Base-by-base conservation (phyloP, 2,797 vertebrate genomes). In the Cryptoprocta ferox region DNA sequence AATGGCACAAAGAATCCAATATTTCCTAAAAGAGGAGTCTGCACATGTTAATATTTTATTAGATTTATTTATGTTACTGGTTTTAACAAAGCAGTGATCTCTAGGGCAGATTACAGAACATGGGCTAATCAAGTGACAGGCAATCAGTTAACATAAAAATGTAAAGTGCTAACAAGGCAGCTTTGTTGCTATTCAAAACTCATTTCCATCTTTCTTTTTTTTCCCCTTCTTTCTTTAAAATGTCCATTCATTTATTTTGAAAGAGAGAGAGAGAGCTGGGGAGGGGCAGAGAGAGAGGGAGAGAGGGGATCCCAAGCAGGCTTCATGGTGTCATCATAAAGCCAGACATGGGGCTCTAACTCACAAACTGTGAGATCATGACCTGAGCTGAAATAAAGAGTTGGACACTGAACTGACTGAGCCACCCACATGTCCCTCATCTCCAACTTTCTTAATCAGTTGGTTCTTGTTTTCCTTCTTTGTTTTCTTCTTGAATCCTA, bases 391-490 rank as follows among this genome's bases (percentile, higher is more conserved):
- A 56, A 56, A 21, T 56, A 56, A 50, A 50, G 18, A 56, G 53
- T 56, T 56, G 53, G 18, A 56, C 53, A 56, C 53, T 56, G 53
- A 56, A 56, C 53, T 56, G 53, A 56, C 53, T 56, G 53, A 56
- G 53, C 19, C 53, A 56, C 6, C 19, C 53, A 56, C 6, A 18
- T 56, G 53, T 18, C 19, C 19, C 6, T 56, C 91, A 97, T 94
- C 93, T 98, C 88, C 85, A 96, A 87, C 89, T 97, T 97, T 98
- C 89, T 97, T 95, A 97, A 94, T 94, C 93, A 97, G 88, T 98
- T 93, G 97, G 91, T 94, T 94, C 66, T 83, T 75, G 76, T 98
- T 98, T 98, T 98, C 95, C 95, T 98, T 98, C 93, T 96, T 91
- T 98, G 97, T 91, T 98, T 97, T 92, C 89, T 98, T 98, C 94